Percentiles rank a stretch among this genome's conserved stretches.
Conservation (phyloP, 2,888 invertebrate genomes). For the Bedellia somnulentella region DNA sequence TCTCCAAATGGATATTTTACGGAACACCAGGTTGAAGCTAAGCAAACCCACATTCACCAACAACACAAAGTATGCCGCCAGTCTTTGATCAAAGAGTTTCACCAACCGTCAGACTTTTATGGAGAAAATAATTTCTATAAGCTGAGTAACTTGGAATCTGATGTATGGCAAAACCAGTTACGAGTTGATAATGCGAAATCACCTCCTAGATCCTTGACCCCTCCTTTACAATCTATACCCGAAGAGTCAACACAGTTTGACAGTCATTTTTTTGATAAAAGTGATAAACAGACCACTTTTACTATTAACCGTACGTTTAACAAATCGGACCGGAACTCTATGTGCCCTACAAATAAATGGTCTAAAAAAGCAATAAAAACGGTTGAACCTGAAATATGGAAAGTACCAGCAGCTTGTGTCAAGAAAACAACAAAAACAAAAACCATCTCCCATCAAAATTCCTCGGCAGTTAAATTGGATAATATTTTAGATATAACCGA, state of each 20-base stretch:
- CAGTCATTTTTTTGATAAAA: slow-evolving; percentile 28
- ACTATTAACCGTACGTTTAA: slow-evolving; percentile 47
- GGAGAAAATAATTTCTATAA: slow-evolving; percentile 20
- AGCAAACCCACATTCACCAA: slow-evolving; percentile 23
- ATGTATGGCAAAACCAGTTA: slow-evolving; percentile 34
- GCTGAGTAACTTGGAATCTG: slow-evolving; percentile 20
- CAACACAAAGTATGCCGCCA: slow-evolving; percentile 34
- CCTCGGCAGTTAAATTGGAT: slow-evolving; percentile 16
- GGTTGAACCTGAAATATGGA: slow-evolving; percentile 40
- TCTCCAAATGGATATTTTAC: slow-evolving; percentile 22
- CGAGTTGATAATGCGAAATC: slow-evolving; percentile 21
- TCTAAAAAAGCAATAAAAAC: slow-evolving; percentile 36
- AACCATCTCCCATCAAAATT: slow-evolving; percentile 19
- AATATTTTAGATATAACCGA: slow-evolving; percentile 29
- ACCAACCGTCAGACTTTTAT: slow-evolving; percentile 20
- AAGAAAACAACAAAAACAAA: slow-evolving; percentile 26
- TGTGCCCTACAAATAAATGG: slow-evolving; percentile 26
- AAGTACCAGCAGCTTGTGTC: slow-evolving; percentile 25
- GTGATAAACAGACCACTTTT: slow-evolving; percentile 33
- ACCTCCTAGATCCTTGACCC: slow-evolving; percentile 37
- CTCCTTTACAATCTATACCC: slow-evolving; percentile 46
- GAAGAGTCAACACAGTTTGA: slow-evolving; percentile 47
- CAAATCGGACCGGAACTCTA: slow-evolving; percentile 16
- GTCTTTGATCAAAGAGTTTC: slow-evolving; percentile 36
- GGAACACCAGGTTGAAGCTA: slow-evolving; percentile 14